These are phyloP conservation scores for Meiosimyza decipiens DNA, from an alignment of 2,888 invertebrate species.

Conservation along the genomic window DNA sequence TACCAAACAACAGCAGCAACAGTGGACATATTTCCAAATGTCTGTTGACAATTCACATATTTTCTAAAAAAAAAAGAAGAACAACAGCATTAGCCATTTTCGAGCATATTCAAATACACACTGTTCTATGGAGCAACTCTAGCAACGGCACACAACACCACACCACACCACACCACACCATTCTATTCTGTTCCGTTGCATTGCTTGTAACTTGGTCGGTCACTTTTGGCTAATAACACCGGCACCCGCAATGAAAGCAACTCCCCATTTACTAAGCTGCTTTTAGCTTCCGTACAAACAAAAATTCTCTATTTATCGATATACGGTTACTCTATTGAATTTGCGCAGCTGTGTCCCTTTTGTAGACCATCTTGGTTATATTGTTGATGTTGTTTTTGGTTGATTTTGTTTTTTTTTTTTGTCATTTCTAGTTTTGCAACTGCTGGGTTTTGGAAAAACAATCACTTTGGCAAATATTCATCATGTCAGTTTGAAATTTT, in stretches of 20 bases:
- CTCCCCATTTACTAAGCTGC: conserved; percentile 13
- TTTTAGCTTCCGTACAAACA: conserved; percentile 10
- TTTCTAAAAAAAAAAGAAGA: conserved; percentile 21
- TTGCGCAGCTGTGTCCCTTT: conserved; percentile 40
- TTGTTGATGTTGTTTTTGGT: conserved; percentile 13
- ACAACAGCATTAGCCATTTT: conserved; percentile 6
- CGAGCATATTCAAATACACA: conserved; percentile 11
- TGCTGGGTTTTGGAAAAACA: conserved; percentile 51
- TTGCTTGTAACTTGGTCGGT: not conserved
- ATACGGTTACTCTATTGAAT: conserved; percentile 22
- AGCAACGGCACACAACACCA: too few relatives aligned
- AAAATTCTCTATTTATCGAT: conserved; percentile 30
- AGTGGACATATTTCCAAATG: conserved; percentile 28
- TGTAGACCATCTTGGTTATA: not conserved
- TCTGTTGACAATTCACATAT: conserved; percentile 39
- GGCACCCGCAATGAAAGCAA: conserved; percentile 4
- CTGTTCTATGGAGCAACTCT: not conserved
- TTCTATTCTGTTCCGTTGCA: too few relatives aligned
- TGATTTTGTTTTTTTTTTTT: not conserved
- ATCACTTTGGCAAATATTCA: conserved; percentile 62
- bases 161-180: too few relatives aligned
- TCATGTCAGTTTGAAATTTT: conserved; percentile 46
- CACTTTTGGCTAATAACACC: conserved; percentile 25
- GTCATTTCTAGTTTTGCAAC: conserved; percentile 1
- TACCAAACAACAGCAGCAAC: too few relatives aligned